Percentiles rank a stretch among this genome's conserved stretches.
Evolutionary conservation across 2,113 vertebrate species (phyloP).

Genomic region (Pseudois nayaur): DNA sequence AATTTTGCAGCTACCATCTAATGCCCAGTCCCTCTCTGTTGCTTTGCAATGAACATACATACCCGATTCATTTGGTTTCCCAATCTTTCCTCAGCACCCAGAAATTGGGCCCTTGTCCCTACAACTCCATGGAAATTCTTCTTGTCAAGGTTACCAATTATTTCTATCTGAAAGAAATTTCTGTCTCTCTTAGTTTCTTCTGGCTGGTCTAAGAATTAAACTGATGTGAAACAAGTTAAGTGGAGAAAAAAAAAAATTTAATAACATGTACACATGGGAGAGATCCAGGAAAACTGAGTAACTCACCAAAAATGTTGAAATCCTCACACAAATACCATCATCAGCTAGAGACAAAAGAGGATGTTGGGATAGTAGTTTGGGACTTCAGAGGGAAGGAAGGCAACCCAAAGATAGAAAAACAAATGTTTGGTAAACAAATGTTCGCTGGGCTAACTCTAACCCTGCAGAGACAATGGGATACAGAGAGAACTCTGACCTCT

Average conservation of each 20-base stretch:
- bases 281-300: not conserved
- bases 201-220: not conserved
- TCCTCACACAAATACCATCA: not conserved
- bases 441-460: not conserved
- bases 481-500: not conserved
- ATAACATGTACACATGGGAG: not conserved
- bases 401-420: not conserved
- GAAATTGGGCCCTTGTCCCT: not conserved
- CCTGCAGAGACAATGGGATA: not conserved
- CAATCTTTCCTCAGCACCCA: not conserved
- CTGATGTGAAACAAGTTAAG: not conserved
- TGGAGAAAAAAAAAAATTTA: not conserved
- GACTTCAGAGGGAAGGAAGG: not conserved
- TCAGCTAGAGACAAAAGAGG: not conserved
- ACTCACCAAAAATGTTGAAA: not conserved
- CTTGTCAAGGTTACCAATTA: not conserved
- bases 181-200: not conserved
- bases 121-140: not conserved
- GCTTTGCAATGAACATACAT: not conserved
- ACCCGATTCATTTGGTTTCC: not conserved
- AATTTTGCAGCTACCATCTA: not conserved
- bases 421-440: not conserved
- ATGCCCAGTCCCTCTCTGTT: not conserved
- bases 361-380: not conserved
- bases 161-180: not conserved